These are phyloP conservation scores for Apostichopus leukothele DNA, from an alignment of 53 echinoderm and acorn worm species.

Conservation along the genomic window DNA sequence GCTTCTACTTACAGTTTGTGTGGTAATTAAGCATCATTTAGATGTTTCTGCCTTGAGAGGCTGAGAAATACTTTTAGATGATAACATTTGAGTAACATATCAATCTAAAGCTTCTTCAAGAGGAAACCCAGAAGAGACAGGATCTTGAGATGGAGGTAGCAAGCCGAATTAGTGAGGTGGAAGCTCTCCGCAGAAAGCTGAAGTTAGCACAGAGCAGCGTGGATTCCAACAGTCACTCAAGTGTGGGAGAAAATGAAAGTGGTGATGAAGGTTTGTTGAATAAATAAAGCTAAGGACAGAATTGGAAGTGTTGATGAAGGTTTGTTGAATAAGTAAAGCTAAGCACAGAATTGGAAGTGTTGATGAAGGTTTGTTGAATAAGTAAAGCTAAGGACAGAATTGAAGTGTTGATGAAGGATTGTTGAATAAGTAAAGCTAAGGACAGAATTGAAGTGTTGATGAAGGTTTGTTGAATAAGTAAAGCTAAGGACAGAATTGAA, in stretches of 20 bases:
- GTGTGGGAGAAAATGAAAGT: constrained; percentile 33
- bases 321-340: not conserved
- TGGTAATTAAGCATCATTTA: too few species aligned
- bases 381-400: too few species aligned
- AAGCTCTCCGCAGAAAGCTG: constrained; percentile 69
- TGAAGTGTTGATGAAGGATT: too few species aligned
- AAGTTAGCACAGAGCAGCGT: constrained; percentile 40
- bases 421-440: too few species aligned
- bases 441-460: too few species aligned
- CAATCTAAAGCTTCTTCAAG: constrained; percentile 17
- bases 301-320: not conserved
- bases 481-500: too few species aligned
- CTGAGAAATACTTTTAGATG: too few species aligned
- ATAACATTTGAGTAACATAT: not conserved
- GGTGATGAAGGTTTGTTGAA: constrained; percentile 33
- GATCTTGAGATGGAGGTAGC: constrained; percentile 80
- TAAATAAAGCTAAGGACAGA: not conserved
- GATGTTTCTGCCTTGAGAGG: too few species aligned
- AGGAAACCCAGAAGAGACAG: constrained; percentile 76
- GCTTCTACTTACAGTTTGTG: too few species aligned
- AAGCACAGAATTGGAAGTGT: too few species aligned
- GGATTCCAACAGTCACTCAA: constrained; percentile 35
- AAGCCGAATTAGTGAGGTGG: constrained; percentile 84
- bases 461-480: too few species aligned
- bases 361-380: too few species aligned